phyloP scores from a whole-genome alignment of 2,797 vertebrate species.

The Pangasius mekongensis region DNA sequence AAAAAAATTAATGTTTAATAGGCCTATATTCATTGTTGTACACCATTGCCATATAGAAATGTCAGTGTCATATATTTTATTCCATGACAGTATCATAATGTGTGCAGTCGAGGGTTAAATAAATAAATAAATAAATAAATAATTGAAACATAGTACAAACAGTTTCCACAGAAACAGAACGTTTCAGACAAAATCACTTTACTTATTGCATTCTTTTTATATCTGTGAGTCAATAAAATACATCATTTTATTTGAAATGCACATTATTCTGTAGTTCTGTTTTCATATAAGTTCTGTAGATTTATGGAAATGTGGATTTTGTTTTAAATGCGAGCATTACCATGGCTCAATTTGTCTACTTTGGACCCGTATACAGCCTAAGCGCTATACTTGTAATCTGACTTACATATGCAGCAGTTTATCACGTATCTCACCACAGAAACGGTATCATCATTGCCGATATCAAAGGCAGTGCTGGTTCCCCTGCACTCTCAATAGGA shows the following conservation, averaged over 20 bases:
- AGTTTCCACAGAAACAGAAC: neutral
- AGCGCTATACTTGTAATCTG: neutral
- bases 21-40: neutral
- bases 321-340: neutral
- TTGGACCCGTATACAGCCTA: neutral
- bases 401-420: neutral
- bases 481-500: constrained; percentile 56
- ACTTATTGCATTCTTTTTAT: neutral
- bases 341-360: neutral
- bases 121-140: neutral
- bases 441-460: constrained; percentile 4
- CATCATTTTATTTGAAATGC: neutral
- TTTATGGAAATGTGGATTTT: neutral
- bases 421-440: constrained; percentile 16
- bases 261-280: neutral
- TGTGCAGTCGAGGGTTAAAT: neutral
- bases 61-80: too few relatives aligned
- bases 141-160: neutral
- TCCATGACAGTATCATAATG: neutral
- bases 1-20: neutral
- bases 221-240: neutral
- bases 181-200: neutral
- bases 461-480: neutral
- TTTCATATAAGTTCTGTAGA: neutral
- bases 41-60: neutral